Conservation (phyloP, 2,888 invertebrate genomes). For the Megalurothrips usitatus region DNA sequence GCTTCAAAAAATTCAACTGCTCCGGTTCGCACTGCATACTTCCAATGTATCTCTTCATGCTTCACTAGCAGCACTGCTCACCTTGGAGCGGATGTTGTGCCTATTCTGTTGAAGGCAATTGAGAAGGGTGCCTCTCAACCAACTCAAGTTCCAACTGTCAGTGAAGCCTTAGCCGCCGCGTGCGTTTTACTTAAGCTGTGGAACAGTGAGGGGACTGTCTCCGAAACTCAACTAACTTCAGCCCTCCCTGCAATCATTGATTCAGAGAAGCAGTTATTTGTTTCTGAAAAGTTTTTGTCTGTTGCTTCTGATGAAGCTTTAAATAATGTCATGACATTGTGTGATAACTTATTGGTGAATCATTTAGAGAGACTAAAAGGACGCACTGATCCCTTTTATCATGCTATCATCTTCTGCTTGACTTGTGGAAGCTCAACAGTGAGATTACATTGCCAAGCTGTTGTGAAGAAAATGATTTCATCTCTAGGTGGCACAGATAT, state of each 20-base stretch:
- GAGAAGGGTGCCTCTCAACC: constrained; percentile 73
- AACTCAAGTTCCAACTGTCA: constrained; percentile 60
- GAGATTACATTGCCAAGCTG: constrained; percentile 57
- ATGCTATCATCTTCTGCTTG: constrained; percentile 65
- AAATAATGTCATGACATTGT: constrained; percentile 66
- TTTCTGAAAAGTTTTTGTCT: constrained; percentile 74
- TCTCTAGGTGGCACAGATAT: constrained; percentile 58
- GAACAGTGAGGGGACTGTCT: constrained; percentile 46
- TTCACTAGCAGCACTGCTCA: constrained; percentile 54
- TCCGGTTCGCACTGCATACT: constrained; percentile 70
- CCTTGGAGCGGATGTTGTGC: constrained; percentile 52
- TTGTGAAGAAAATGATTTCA: constrained; percentile 59
- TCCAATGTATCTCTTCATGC: constrained; percentile 66
- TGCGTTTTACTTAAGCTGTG: constrained; percentile 63
- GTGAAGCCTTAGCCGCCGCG: constrained; percentile 67
- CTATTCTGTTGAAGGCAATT: constrained; percentile 64
- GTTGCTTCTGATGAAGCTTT: constrained; percentile 67
- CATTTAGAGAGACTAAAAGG: constrained; percentile 65
- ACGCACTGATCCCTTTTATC: constrained; percentile 60
- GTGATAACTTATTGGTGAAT: constrained; percentile 65
- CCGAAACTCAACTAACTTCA: constrained; percentile 50
- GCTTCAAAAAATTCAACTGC: constrained; percentile 71
- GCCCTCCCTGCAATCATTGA: constrained; percentile 70
- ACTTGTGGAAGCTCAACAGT: constrained; percentile 59
- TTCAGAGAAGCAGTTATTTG: constrained; percentile 71